A percentile compares a stretch with the other conserved stretches of the same genome.
These are phyloP conservation scores for Pseudomyrmex pallidus DNA, from an alignment of 1,140 invertebrate genomes.

Conservation along the genomic window DNA sequence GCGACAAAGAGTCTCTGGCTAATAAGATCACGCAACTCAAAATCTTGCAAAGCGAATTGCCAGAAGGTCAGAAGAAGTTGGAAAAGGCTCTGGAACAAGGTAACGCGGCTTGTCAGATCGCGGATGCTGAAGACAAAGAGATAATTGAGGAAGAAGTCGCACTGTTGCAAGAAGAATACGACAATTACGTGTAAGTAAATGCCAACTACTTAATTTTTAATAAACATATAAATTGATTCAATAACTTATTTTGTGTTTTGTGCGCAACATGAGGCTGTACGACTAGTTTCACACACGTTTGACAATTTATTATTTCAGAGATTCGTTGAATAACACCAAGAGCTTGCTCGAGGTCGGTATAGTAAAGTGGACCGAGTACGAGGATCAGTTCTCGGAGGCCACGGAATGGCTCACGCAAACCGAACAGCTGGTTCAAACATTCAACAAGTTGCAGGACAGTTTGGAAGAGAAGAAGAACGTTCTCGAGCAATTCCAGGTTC, in stretches of 20 bases:
- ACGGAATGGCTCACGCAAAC: slow-evolving; percentile 95
- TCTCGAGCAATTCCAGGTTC: slow-evolving; percentile 95
- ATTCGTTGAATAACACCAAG: slow-evolving; percentile 92
- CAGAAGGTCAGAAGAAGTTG: slow-evolving; percentile 92
- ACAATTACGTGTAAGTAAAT: slow-evolving; percentile 90
- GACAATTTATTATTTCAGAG: slow-evolving; percentile 82
- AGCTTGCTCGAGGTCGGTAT: slow-evolving; percentile 94
- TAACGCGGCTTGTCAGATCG: slow-evolving; percentile 92
- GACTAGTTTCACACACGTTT: slow-evolving; percentile 50
- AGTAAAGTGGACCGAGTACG: slow-evolving; percentile 98
- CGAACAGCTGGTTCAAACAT: slow-evolving; percentile 94
- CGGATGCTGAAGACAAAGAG: slow-evolving; percentile 94
- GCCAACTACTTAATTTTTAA: slow-evolving; percentile 5
- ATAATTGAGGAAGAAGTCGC: slow-evolving; percentile 97
- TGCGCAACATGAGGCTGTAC: too few relatives aligned
- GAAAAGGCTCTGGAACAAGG: slow-evolving; percentile 93
- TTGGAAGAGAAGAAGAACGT: slow-evolving; percentile 95
- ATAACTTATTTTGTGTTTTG: too few relatives aligned
- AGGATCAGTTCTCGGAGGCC: slow-evolving; percentile 96
- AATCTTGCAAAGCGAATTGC: slow-evolving; percentile 92
- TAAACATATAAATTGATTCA: neutral
- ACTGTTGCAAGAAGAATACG: slow-evolving; percentile 94
- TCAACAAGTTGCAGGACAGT: slow-evolving; percentile 95
- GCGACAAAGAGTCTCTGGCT: slow-evolving; percentile 95
- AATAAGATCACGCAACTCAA: slow-evolving; percentile 94